Conservation (phyloP, 2,797 vertebrate species). For the Galaxias olidus region DNA sequence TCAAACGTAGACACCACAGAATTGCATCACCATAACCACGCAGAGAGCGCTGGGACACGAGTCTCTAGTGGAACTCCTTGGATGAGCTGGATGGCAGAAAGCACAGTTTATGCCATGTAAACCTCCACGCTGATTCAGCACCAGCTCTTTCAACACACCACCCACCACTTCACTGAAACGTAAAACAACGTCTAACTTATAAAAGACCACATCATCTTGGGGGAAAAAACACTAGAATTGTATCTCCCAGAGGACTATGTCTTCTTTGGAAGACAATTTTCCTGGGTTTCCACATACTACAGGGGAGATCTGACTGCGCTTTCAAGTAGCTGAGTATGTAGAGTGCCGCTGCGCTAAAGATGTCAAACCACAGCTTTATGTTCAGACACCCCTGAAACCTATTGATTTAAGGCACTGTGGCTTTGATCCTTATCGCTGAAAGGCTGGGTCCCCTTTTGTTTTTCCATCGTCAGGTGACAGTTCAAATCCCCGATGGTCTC, state of each 20-base stretch:
- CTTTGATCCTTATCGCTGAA: constrained; percentile 26
- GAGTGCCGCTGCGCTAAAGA: constrained; percentile 1
- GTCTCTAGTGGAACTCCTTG: constrained; percentile 33
- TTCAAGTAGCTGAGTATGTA: background rate
- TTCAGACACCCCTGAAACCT: constrained; percentile 25
- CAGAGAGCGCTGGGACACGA: constrained; percentile 40
- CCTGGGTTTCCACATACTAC: background rate
- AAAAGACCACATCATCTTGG: too few relatives aligned
- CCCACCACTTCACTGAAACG: background rate
- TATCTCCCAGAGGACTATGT: background rate
- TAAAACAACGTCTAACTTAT: too few relatives aligned
- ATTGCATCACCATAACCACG: constrained; percentile 46
- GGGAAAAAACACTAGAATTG: background rate
- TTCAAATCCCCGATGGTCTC: background rate
- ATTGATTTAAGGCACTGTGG: constrained; percentile 25
- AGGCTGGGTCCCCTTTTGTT: constrained; percentile 13
- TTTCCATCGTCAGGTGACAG: constrained; percentile 13
- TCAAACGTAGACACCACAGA: constrained; percentile 48
- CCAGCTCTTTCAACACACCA: background rate
- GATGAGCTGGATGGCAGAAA: constrained; percentile 24
- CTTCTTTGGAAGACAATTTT: background rate
- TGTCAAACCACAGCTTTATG: constrained; percentile 15
- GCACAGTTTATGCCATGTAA: constrained; percentile 15
- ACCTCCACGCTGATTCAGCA: background rate
- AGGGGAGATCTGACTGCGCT: background rate